Evolutionary conservation across 1,140 invertebrate genomes (phyloP).

Genomic region (Dendroctonus ponderosae): DNA sequence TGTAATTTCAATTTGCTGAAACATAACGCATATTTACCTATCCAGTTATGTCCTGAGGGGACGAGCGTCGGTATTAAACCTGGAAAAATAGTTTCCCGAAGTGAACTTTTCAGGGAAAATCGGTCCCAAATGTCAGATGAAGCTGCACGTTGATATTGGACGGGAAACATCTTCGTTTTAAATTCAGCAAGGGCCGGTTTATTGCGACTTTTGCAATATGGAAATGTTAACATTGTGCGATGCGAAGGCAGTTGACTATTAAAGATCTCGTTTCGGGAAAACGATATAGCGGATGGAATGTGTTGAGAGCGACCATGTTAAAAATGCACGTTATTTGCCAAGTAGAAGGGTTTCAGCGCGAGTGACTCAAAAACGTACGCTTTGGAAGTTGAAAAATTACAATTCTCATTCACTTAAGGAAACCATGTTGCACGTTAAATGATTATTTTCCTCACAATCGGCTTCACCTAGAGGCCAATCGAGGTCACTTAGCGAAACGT

Average conservation of each 20-base stretch:
- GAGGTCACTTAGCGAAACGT: neutral
- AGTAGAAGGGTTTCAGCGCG: no score
- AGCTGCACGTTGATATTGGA: conserved; percentile 5
- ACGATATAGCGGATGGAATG: no score
- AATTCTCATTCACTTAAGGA: no score
- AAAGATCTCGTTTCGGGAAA: no score
- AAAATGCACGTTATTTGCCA: no score
- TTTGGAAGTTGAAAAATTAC: no score
- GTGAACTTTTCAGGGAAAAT: conserved; percentile 13
- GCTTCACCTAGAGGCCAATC: neutral
- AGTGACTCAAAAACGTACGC: no score
- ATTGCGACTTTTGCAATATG: conserved; percentile 4
- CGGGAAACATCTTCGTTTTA: conserved; percentile 8
- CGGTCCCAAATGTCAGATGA: conserved; percentile 16
- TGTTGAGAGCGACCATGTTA: no score
- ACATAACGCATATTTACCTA: neutral
- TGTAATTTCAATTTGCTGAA: no score
- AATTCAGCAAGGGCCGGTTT: conserved; percentile 2
- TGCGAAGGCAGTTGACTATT: no score
- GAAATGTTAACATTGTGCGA: conserved; percentile 3
- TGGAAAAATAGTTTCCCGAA: conserved; percentile 16
- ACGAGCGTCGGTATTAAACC: conserved; percentile 5
- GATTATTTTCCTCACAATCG: no score
- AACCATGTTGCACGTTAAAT: no score
- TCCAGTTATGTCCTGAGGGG: conserved; percentile 9